These are phyloP conservation scores for Myxocyprinus asiaticus DNA, from an alignment of 2,113 vertebrate genomes.

Conservation along the genomic window DNA sequence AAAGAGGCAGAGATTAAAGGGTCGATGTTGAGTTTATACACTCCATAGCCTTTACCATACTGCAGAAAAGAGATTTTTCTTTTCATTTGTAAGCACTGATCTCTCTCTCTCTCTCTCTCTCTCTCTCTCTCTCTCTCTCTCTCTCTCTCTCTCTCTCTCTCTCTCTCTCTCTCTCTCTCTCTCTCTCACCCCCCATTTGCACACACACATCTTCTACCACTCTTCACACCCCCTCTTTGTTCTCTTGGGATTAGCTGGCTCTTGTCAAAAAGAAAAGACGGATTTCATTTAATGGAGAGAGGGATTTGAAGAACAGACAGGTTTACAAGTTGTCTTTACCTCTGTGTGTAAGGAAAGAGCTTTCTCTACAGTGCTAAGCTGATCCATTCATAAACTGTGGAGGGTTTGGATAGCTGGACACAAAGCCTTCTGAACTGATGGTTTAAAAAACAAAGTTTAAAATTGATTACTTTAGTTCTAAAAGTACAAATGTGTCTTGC, in stretches of 20 bases:
- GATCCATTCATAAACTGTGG: slow-evolving; percentile 49
- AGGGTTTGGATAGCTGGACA: slow-evolving; percentile 54
- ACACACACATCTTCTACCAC: slow-evolving; percentile 22
- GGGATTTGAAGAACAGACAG: slow-evolving; percentile 65
- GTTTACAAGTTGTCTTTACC: slow-evolving; percentile 74
- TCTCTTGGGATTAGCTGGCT: slow-evolving; percentile 64
- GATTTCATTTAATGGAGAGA: slow-evolving; percentile 58
- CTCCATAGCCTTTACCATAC: slow-evolving; percentile 42
- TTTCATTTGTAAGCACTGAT: slow-evolving; percentile 33
- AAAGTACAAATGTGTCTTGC: slow-evolving; percentile 19
- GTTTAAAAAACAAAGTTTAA: slow-evolving; percentile 5
- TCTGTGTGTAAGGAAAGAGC: slow-evolving; percentile 58
- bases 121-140: too few species aligned
- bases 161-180: background rate
- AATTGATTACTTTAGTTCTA: slow-evolving; percentile 29
- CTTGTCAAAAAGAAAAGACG: slow-evolving; percentile 61
- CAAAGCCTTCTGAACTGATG: slow-evolving; percentile 40
- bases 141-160: background rate
- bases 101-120: background rate
- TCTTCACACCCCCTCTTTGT: slow-evolving; percentile 46
- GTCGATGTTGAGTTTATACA: slow-evolving; percentile 40
- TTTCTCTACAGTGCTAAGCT: slow-evolving; percentile 55
- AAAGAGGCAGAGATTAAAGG: slow-evolving; percentile 38
- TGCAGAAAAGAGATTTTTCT: slow-evolving; percentile 28
- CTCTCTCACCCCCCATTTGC: slow-evolving; percentile 36